Conservation (phyloP, 2,113 vertebrate species). For the Passer domesticus region DNA sequence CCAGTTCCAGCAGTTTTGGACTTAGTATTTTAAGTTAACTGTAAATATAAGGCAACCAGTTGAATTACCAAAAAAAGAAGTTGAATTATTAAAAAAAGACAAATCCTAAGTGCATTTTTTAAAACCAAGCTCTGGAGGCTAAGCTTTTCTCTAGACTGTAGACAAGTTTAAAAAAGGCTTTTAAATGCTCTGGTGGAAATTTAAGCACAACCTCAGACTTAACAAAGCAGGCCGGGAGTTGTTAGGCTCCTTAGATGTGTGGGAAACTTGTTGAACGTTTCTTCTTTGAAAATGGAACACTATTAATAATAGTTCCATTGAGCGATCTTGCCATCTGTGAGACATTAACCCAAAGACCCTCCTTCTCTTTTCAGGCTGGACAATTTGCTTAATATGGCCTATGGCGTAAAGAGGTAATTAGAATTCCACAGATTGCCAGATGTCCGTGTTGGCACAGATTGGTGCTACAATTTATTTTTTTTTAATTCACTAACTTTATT, state of each 20-base stretch:
- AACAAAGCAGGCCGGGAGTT: slow-evolving; percentile 54
- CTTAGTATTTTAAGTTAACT: not conserved
- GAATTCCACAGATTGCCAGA: slow-evolving; percentile 99
- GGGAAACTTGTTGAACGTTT: slow-evolving; percentile 79
- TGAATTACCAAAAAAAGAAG: not conserved
- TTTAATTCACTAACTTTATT: slow-evolving; percentile 86
- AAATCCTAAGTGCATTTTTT: not conserved
- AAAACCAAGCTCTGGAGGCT: not conserved
- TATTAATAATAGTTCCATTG: slow-evolving; percentile 99
- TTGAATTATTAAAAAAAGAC: not conserved
- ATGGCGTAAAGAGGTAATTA: slow-evolving; percentile 99
- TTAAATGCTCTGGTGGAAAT: slow-evolving; percentile 7
- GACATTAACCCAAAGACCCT: slow-evolving; percentile 99
- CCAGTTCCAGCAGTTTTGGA: not conserved
- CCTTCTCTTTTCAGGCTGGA: slow-evolving; percentile 99
- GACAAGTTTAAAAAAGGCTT: not conserved
- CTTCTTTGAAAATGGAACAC: slow-evolving; percentile 83
- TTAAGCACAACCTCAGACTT: slow-evolving; percentile 28
- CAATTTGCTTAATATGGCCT: slow-evolving; percentile 99
- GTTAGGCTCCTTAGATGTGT: slow-evolving; percentile 71
- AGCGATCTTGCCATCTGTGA: slow-evolving; percentile 99
- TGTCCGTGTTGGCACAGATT: slow-evolving; percentile 98
- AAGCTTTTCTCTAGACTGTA: not conserved
- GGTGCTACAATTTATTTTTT: slow-evolving; percentile 82
- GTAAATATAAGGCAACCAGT: slow-evolving; percentile 7